A percentile compares a stretch with the other conserved stretches of the same genome.
Evolutionary conservation across 92 coral and sea anemone species (phyloP).

Genomic region (Phenganax marumi): DNA sequence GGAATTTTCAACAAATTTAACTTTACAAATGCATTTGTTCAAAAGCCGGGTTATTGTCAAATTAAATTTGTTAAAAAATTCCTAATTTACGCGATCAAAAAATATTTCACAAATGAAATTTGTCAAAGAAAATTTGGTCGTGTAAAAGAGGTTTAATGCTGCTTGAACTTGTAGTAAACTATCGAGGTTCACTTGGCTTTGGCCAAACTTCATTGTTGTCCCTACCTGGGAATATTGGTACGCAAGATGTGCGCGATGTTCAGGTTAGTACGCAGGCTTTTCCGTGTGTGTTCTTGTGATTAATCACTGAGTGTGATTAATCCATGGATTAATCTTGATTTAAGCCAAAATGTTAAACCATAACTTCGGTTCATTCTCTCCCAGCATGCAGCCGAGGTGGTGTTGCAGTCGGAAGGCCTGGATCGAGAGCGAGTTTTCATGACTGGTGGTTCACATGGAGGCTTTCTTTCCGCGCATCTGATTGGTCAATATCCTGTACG

Average conservation of each 20-base stretch:
- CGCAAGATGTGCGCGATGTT: conserved; percentile 80
- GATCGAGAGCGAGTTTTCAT: conserved; percentile 68
- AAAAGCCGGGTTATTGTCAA: no score
- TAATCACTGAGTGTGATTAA: no score
- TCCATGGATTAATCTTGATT: conserved; percentile 61
- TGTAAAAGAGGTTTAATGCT: no score
- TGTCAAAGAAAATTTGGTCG: no score
- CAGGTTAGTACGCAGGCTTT: conserved; percentile 46
- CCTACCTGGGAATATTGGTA: conserved; percentile 76
- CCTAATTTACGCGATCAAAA: no score
- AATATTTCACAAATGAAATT: no score
- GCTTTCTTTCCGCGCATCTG: conserved; percentile 76
- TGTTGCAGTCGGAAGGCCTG: conserved; percentile 53
- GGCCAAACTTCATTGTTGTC: conserved; percentile 64
- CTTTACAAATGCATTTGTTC: no score
- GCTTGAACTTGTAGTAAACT: conserved; percentile 60
- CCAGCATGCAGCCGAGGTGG: conserved; percentile 69
- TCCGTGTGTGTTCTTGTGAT: background rate
- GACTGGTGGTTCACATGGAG: conserved; percentile 95
- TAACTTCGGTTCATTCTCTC: conserved; percentile 24
- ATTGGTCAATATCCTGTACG: conserved; percentile 88
- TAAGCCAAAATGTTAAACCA: conserved; percentile 64
- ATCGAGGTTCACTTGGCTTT: conserved; percentile 82
- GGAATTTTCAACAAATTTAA: no score
- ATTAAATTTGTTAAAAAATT: no score